Evolutionary conservation across 2,888 invertebrate species (phyloP), one percentile per base, ranked within the genome.

Genomic region (Volucella inflata): DNA sequence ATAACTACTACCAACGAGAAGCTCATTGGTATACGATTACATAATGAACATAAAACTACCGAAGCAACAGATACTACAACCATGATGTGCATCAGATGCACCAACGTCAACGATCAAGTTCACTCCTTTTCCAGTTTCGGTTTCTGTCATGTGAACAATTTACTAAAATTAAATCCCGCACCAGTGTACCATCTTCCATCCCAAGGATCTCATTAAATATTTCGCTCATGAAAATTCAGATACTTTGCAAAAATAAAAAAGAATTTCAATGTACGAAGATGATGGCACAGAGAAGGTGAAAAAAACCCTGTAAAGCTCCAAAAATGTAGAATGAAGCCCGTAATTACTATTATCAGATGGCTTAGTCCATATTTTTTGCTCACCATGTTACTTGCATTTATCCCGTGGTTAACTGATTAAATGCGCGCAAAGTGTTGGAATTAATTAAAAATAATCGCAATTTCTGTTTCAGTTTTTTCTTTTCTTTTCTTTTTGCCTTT

Each of bases 301-400:
- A 30, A 53, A 55, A 53, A 17, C 36, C 46, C 44, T 75, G 55
- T 14, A 59, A 70, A 65, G 42, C 55, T 57, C 51, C 42, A 76
- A 75, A 70, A 78, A 78, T 71, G 44, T 53, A 53, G 70, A 59
- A 76, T 76, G 70, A 82, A 72, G 38, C 67, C 50, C 77, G 67
- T 82, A 82, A 77, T 77, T 82, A 78, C 82, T 62, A 64, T 78
- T 77, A 83, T 83, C 82, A 72, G 78, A 83, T 83, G 77, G 78
- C 55, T 72, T 57, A 82, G 82, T 65, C 65, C 68, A 72, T 72
- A 68, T 67, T 78, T 77, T 68, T 42, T 38, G 48, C 78, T 72
- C 50, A 48, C 40, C 82, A 30, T 77, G 68, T 77, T 77, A 55
- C 77, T 68, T 68, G 53, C 59, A 72, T 77, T 77, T 82, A 77